Evolutionary conservation across 2,113 vertebrate species (phyloP).

Genomic region (Caranx melampygus): DNA sequence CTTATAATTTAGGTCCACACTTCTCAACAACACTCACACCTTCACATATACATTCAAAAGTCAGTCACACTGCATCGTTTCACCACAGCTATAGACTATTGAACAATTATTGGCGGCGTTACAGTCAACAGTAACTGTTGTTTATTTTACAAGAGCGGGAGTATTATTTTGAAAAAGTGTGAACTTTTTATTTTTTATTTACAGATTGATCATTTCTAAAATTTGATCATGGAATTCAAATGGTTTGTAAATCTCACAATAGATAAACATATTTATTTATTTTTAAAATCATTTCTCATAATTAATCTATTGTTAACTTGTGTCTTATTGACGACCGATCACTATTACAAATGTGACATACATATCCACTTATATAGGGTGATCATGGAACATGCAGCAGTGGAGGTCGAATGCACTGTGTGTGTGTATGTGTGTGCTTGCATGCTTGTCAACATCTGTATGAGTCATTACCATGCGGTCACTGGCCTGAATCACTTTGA

Average conservation of each 20-base stretch:
- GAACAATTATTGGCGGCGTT: too few relatives aligned
- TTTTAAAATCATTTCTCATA: background rate
- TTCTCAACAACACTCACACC: too few relatives aligned
- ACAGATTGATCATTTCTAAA: background rate
- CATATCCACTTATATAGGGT: background rate
- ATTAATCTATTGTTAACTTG: too few relatives aligned
- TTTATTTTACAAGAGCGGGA: too few relatives aligned
- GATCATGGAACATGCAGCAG: background rate
- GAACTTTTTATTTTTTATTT: too few relatives aligned
- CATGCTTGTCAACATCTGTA: background rate
- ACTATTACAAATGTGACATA: background rate
- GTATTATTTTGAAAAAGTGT: too few relatives aligned
- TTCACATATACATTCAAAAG: too few relatives aligned
- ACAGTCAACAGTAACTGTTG: too few relatives aligned
- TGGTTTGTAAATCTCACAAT: background rate
- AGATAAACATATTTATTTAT: background rate
- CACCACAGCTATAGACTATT: too few relatives aligned
- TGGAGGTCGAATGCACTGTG: constrained; percentile 14
- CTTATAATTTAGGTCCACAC: too few relatives aligned
- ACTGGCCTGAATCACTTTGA: constrained; percentile 24
- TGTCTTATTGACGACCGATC: too few relatives aligned
- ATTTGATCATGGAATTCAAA: background rate
- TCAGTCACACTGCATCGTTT: too few relatives aligned
- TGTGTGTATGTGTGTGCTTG: constrained; percentile 14
- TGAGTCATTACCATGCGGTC: constrained; percentile 42